These are phyloP conservation scores for Tenthredo livida DNA, from an alignment of 2,888 invertebrate genomes.

Conservation along the genomic window DNA sequence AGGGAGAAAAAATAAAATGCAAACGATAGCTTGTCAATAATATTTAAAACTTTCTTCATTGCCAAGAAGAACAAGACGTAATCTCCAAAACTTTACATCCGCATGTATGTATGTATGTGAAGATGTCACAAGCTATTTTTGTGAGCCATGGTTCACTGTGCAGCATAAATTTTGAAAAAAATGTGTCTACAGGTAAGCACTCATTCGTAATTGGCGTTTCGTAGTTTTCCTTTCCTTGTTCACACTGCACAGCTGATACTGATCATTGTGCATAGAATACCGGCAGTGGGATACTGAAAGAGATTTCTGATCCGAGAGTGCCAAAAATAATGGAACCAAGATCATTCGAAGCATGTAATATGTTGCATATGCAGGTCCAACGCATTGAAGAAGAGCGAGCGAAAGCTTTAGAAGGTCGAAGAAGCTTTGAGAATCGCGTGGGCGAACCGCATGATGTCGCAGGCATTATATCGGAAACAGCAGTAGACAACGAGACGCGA, in stretches of 20 bases:
- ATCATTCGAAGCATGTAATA: background rate
- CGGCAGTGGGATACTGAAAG: background rate
- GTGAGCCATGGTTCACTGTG: too few relatives aligned
- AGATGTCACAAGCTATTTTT: too few relatives aligned
- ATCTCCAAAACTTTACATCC: too few relatives aligned
- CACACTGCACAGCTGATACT: background rate
- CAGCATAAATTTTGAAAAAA: background rate
- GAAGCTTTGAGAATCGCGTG: slow-evolving; percentile 36
- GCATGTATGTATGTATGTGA: too few relatives aligned
- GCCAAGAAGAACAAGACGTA: too few relatives aligned
- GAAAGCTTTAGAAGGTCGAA: slow-evolving; percentile 6
- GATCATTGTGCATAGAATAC: background rate
- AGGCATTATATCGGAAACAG: background rate
- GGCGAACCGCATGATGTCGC: background rate
- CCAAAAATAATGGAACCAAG: background rate
- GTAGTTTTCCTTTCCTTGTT: background rate
- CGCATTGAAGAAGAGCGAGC: slow-evolving; percentile 31
- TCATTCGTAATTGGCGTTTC: slow-evolving; percentile 3
- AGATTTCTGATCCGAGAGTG: background rate
- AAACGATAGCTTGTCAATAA: too few relatives aligned
- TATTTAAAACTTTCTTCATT: too few relatives aligned
- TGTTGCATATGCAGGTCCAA: background rate
- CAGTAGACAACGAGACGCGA: slow-evolving; percentile 26
- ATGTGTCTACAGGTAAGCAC: background rate
- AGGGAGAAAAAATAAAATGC: too few relatives aligned